Conservation (phyloP, 1,140 invertebrate species). For the Luehdorfia chinensis region DNA sequence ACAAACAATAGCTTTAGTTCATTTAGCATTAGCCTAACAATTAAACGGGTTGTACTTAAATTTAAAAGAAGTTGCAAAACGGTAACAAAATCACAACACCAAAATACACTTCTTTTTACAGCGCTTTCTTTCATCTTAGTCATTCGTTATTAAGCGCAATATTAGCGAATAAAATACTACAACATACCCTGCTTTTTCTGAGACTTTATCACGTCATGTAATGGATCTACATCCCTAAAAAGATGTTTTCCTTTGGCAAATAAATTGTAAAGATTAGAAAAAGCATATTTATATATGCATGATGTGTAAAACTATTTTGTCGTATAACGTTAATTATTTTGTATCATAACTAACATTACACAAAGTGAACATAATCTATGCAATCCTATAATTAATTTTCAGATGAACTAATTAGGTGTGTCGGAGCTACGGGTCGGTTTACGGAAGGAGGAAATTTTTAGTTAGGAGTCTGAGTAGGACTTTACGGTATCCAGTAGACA, state of each 20-base stretch:
- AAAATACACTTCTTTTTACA: background rate
- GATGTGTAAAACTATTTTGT: constrained; percentile 5
- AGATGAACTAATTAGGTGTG: constrained; percentile 20
- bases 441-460: constrained; percentile 1
- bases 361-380: constrained; percentile 5
- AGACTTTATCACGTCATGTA: constrained; percentile 6
- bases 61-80: background rate
- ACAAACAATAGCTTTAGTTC: constrained; percentile 7
- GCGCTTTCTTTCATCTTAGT: constrained; percentile 1
- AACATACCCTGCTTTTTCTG: constrained; percentile 5
- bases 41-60: background rate
- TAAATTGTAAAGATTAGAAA: constrained; percentile 12
- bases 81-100: background rate
- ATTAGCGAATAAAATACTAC: background rate
- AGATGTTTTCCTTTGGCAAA: constrained; percentile 8
- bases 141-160: background rate
- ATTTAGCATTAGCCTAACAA: constrained; percentile 8
- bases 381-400: constrained; percentile 22
- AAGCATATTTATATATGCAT: constrained; percentile 10
- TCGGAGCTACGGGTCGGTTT: constrained; percentile 16
- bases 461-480: constrained; percentile 15
- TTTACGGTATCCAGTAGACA: constrained; percentile 14
- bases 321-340: constrained; percentile 6
- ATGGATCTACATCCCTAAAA: no score
- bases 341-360: constrained; percentile 6